A percentile compares a stretch with the other conserved stretches of the same genome.
These are phyloP conservation scores for Campylorhamphus procurvoides DNA, from an alignment of 2,113 vertebrate genomes.

Conservation along the genomic window DNA sequence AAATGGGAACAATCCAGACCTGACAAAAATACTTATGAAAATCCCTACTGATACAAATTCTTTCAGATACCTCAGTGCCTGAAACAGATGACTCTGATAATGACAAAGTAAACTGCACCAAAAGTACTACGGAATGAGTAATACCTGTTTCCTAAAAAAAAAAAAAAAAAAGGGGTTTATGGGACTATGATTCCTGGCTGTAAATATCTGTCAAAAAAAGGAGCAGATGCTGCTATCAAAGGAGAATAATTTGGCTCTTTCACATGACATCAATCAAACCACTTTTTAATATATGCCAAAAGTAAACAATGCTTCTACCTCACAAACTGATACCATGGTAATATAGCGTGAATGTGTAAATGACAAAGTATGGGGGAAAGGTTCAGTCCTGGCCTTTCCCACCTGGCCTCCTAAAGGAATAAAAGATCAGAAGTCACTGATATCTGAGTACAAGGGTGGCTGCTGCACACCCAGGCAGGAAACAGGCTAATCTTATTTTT, in stretches of 20 bases:
- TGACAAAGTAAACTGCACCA: neutral
- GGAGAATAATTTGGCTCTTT: neutral
- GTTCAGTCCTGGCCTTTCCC: neutral
- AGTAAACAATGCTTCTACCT: neutral
- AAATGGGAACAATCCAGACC: neutral
- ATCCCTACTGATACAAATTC: neutral
- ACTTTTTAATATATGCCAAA: neutral
- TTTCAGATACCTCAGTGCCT: neutral
- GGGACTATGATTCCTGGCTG: neutral
- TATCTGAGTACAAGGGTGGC: rapidly evolving
- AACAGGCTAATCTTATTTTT: neutral
- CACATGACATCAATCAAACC: neutral
- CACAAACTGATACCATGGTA: neutral
- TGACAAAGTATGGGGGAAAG: neutral
- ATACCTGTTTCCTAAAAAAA: neutral
- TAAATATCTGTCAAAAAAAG: neutral
- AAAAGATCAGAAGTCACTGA: neutral
- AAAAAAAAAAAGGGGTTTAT: neutral
- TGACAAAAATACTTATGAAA: neutral
- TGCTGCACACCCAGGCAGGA: neutral
- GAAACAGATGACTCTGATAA: neutral
- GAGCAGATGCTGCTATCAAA: neutral
- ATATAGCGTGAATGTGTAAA: neutral
- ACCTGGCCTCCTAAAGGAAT: neutral
- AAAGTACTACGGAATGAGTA: neutral